These are phyloP conservation scores for Drosophila maculinotata DNA, from an alignment of 2,888 invertebrate species.

Conservation along the genomic window DNA sequence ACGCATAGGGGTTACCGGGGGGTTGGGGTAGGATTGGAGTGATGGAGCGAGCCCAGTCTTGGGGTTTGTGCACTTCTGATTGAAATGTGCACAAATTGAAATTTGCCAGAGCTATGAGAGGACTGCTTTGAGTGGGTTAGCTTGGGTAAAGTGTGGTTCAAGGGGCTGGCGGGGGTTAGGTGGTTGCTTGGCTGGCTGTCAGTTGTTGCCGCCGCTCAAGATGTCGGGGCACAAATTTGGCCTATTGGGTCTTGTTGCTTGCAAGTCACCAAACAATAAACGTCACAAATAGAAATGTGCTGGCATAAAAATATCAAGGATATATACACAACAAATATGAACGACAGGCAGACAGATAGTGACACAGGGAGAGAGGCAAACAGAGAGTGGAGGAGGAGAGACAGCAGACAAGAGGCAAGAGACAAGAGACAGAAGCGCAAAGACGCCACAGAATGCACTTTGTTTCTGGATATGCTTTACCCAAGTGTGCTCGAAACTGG, in stretches of 20 bases:
- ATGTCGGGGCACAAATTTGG: constrained; percentile 71
- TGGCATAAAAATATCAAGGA: constrained; percentile 80
- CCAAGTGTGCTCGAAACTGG: constrained; percentile 83
- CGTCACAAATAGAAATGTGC: constrained; percentile 74
- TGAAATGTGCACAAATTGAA: constrained; percentile 81
- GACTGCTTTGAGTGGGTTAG: constrained; percentile 49
- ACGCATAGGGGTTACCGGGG: neutral
- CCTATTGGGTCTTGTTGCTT: constrained; percentile 73
- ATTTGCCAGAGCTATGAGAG: constrained; percentile 56
- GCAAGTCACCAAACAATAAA: constrained; percentile 76
- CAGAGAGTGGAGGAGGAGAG: neutral
- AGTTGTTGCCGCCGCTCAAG: constrained; percentile 56
- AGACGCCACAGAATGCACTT: constrained; percentile 83
- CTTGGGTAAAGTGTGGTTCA: neutral
- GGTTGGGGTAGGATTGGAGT: neutral
- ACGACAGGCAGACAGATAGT: constrained; percentile 24
- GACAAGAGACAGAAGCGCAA: constrained; percentile 62
- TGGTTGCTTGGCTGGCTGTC: constrained; percentile 6
- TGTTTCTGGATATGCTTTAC: constrained; percentile 84
- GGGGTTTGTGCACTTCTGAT: constrained; percentile 65
- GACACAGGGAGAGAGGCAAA: constrained; percentile 9
- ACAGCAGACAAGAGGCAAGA: constrained; percentile 14
- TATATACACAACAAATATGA: constrained; percentile 61
- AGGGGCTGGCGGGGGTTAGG: too few relatives aligned
- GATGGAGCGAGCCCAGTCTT: constrained; percentile 3